These are phyloP conservation scores for Bombyx mandarina DNA, from an alignment of 1,140 invertebrate species.

Conservation along the genomic window DNA sequence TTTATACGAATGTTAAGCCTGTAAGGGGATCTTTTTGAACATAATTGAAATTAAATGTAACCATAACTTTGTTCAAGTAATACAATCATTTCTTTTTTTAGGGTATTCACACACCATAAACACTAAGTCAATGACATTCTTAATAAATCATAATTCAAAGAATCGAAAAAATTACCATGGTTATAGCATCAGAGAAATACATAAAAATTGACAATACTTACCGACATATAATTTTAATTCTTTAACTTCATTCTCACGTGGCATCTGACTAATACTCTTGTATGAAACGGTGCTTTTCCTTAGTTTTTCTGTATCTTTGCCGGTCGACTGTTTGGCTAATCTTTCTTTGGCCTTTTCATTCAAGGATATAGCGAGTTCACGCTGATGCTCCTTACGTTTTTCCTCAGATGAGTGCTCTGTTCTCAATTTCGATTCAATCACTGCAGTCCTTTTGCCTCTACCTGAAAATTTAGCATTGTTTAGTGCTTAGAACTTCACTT, in stretches of 20 bases:
- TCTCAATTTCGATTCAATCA: constrained; percentile 94
- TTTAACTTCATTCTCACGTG: constrained; percentile 92
- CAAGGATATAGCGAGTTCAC: constrained; percentile 90
- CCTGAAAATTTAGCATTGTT: constrained; percentile 53
- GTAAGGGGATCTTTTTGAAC: no score
- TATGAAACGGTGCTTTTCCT: constrained; percentile 97
- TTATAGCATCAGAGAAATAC: constrained; percentile 4
- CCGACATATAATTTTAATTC: constrained; percentile 96
- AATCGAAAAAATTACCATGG: neutral
- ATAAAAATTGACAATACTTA: constrained; percentile 44
- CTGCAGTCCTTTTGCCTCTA: constrained; percentile 91
- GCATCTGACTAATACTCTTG: constrained; percentile 92
- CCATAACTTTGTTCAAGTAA: no score
- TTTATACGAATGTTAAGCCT: no score
- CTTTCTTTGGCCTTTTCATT: constrained; percentile 95
- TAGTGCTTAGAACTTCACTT: no score
- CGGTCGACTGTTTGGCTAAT: constrained; percentile 87
- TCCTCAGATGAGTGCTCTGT: constrained; percentile 97
- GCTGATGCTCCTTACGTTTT: constrained; percentile 96
- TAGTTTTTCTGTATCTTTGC: constrained; percentile 90
- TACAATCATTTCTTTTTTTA: no score
- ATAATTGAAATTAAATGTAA: no score
- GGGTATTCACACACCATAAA: no score
- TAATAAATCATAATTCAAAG: neutral
- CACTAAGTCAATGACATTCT: neutral